Evolutionary conservation across 2,113 vertebrate species (phyloP).

Genomic region (Drymodes brunneopygia): DNA sequence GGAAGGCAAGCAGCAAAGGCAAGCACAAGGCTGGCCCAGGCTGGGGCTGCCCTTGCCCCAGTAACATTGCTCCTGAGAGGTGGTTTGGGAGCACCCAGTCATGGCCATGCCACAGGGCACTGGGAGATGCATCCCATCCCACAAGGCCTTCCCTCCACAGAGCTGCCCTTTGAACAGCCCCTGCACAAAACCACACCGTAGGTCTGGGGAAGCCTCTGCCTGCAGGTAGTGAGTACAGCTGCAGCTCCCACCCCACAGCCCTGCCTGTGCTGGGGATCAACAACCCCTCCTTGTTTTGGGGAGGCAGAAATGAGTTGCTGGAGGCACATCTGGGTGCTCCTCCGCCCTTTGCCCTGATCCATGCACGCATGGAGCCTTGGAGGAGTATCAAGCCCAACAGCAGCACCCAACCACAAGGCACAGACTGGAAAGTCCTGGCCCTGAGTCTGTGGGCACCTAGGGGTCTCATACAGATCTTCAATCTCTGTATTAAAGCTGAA

Average conservation of each 20-base stretch:
- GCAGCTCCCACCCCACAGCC: neutral
- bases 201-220: neutral
- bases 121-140: neutral
- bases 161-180: neutral
- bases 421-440: neutral
- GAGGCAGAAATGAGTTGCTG: neutral
- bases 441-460: rapidly evolving
- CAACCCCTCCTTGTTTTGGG: neutral
- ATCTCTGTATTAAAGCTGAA: neutral
- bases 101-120: neutral
- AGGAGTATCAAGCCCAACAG: neutral
- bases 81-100: neutral
- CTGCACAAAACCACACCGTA: rapidly evolving
- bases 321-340: neutral
- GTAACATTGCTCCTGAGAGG: rapidly evolving
- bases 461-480: neutral
- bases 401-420: neutral
- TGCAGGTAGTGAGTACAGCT: neutral
- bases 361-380: rapidly evolving
- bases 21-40: neutral
- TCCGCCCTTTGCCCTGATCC: neutral
- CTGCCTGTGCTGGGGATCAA: neutral
- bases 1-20: neutral
- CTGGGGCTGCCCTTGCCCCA: neutral
- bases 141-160: neutral